Evolutionary conservation across 2,797 vertebrate genomes (phyloP).

Genomic region (Manis crassicaudata): DNA sequence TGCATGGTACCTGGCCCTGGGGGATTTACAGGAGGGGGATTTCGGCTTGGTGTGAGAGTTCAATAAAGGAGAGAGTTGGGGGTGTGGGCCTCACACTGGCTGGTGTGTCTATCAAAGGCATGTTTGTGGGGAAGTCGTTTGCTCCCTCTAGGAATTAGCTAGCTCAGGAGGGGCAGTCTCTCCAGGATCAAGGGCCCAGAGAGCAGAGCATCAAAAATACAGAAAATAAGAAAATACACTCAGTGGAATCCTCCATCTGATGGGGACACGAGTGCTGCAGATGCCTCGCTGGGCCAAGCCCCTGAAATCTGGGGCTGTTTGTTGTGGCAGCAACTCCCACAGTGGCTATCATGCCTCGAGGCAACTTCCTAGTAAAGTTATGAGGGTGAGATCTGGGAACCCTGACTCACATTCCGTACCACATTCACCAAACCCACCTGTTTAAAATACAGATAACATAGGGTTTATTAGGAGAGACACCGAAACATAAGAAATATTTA

Average conservation of each 20-base stretch:
- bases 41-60: background rate
- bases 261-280: background rate
- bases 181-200: background rate
- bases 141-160: background rate
- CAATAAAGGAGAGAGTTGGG: background rate
- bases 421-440: background rate
- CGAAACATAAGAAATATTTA: background rate
- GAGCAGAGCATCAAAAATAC: background rate
- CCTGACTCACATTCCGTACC: background rate
- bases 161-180: background rate
- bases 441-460: background rate
- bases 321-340: background rate
- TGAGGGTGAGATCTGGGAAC: background rate
- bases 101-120: background rate
- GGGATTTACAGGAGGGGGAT: background rate
- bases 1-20: background rate
- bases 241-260: background rate
- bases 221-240: background rate
- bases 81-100: too few species aligned
- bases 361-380: background rate
- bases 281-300: background rate
- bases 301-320: background rate
- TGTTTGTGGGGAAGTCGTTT: background rate
- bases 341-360: fast-evolving
- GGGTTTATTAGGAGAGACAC: background rate